Conservation (phyloP, 2,797 vertebrate species). For the Macroramphosus scolopax region DNA sequence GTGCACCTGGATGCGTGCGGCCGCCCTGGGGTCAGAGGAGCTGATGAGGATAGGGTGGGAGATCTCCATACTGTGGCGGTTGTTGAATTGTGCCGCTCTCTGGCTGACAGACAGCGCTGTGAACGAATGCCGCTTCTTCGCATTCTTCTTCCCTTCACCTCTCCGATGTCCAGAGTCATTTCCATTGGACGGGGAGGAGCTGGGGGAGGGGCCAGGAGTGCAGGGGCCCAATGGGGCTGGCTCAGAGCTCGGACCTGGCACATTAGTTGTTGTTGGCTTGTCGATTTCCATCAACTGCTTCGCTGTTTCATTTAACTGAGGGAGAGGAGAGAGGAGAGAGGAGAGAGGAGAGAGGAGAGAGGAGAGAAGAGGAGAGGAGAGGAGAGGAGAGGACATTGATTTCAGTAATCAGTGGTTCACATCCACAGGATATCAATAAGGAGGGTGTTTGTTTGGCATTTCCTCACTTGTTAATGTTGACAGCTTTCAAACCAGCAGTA, state of each 20-base stretch:
- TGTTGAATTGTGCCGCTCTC: constrained; percentile 89
- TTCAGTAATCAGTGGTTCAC: too few species aligned
- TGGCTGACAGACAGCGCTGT: constrained; percentile 94
- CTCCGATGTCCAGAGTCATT: constrained; percentile 80
- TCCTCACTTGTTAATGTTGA: too few species aligned
- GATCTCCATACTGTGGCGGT: constrained; percentile 99
- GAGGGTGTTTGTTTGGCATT: too few species aligned
- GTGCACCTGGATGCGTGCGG: constrained; percentile 84
- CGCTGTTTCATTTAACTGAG: constrained; percentile 92
- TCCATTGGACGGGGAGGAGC: constrained; percentile 67
- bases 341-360: constrained; percentile 5
- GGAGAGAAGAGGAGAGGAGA: constrained; percentile 3
- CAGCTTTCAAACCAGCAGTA: too few species aligned
- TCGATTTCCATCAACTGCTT: constrained; percentile 98
- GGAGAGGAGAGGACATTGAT: background rate
- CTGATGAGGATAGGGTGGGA: constrained; percentile 96
- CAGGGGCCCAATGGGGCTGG: constrained; percentile 68
- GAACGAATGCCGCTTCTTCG: constrained; percentile 98
- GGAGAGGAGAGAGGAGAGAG: too few species aligned
- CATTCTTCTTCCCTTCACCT: constrained; percentile 92
- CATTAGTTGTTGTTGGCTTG: constrained; percentile 80
- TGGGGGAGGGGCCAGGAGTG: constrained; percentile 69
- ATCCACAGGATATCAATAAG: too few species aligned
- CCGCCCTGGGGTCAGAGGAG: constrained; percentile 92
- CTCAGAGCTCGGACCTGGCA: constrained; percentile 75